Percentiles rank a stretch among this genome's conserved stretches.
Conservation (phyloP, 2,113 vertebrate genomes). For the Plotosus lineatus region DNA sequence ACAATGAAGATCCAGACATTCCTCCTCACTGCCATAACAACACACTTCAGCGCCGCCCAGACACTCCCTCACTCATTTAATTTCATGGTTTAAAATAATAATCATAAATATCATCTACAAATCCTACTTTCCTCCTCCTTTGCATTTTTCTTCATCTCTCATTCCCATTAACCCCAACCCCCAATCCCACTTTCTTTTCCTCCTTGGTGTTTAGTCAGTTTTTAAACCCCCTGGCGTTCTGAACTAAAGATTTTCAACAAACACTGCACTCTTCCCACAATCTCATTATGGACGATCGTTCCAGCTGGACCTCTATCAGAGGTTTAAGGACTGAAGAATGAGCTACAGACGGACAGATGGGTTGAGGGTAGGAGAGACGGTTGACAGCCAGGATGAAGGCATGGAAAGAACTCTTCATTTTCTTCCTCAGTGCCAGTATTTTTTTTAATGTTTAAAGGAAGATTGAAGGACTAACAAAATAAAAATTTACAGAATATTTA, state of each 20-base stretch:
- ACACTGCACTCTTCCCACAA: conserved; percentile 31
- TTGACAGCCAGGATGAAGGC: background rate
- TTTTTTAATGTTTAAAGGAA: background rate
- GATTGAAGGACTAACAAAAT: too few species aligned
- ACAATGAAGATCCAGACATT: conserved; percentile 72
- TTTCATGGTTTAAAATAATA: background rate
- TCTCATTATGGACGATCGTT: conserved; percentile 4
- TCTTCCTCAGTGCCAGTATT: background rate
- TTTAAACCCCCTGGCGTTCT: conserved; percentile 6
- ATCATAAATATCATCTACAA: background rate
- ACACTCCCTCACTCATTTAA: background rate
- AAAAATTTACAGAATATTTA: too few species aligned
- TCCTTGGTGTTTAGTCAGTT: conserved; percentile 4
- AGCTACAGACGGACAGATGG: conserved; percentile 15
- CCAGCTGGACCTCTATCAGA: conserved; percentile 26
- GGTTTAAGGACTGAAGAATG: conserved; percentile 15
- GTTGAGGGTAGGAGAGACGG: conserved; percentile 16
- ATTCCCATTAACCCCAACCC: too few species aligned
- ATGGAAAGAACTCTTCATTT: background rate
- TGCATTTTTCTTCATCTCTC: background rate
- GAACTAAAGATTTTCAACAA: conserved; percentile 26
- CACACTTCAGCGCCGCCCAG: conserved; percentile 61
- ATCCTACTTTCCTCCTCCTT: background rate
- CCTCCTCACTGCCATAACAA: conserved; percentile 71
- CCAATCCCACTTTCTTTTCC: background rate